Percentiles rank a stretch among this genome's conserved stretches.
These are phyloP conservation scores for Drosophila leontia DNA, from an alignment of 1,140 invertebrate species.

Conservation along the genomic window DNA sequence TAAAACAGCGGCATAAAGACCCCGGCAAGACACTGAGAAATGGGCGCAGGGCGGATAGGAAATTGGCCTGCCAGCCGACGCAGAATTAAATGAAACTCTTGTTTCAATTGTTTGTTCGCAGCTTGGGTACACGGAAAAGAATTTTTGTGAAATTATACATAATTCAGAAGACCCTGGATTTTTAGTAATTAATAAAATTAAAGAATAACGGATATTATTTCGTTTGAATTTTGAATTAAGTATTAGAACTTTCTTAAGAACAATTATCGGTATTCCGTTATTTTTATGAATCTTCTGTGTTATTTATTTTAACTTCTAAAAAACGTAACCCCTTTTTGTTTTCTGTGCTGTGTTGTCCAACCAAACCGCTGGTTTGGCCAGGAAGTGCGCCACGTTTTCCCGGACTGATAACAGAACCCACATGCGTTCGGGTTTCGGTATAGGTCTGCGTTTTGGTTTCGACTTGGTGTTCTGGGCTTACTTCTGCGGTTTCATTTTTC, in stretches of 20 bases:
- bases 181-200: too few species aligned
- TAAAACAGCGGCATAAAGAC: constrained; percentile 65
- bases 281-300: background rate
- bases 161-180: background rate
- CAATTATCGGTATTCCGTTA: too few species aligned
- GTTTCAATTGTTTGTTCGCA: constrained; percentile 71
- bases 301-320: too few species aligned
- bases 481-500: constrained; percentile 68
- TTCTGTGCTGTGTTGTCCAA: background rate
- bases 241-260: background rate
- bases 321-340: background rate
- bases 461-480: constrained; percentile 25
- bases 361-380: constrained; percentile 31
- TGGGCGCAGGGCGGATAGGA: constrained; percentile 72
- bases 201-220: background rate
- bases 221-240: background rate
- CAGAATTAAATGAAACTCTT: constrained; percentile 78
- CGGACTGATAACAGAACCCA: constrained; percentile 60
- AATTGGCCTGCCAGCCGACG: constrained; percentile 67
- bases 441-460: constrained; percentile 16
- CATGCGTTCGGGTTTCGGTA: constrained; percentile 46
- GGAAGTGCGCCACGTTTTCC: constrained; percentile 72
- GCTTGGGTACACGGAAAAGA: constrained; percentile 25
- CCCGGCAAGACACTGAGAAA: constrained; percentile 70
- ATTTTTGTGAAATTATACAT: background rate